Conservation (phyloP, 2,888 invertebrate genomes). For the Chaetoderma sp. region DNA sequence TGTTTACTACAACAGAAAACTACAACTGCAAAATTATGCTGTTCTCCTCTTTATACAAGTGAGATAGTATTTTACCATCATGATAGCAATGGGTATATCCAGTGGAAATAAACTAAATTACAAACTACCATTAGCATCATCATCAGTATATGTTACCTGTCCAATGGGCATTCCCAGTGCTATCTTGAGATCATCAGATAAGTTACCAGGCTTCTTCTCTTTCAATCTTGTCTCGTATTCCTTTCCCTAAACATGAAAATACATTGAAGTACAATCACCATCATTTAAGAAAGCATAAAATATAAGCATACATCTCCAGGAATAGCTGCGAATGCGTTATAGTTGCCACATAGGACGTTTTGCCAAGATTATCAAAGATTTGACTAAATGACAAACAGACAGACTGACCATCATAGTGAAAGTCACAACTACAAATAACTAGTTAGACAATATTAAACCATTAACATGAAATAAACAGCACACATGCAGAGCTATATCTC, state of each 20-base stretch:
- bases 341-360: too few relatives aligned
- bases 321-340: not conserved
- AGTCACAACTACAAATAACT: too few relatives aligned
- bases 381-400: too few relatives aligned
- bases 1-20: too few relatives aligned
- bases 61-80: not conserved
- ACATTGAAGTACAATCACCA: not conserved
- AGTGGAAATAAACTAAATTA: too few relatives aligned
- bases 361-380: too few relatives aligned
- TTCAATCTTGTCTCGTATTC: constrained; percentile 97
- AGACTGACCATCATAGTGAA: too few relatives aligned
- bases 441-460: too few relatives aligned
- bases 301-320: not conserved
- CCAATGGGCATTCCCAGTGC: constrained; percentile 99
- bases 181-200: constrained; percentile 94
- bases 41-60: not conserved
- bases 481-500: too few relatives aligned
- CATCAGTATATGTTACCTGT: constrained; percentile 76
- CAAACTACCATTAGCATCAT: too few relatives aligned
- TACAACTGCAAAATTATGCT: not conserved
- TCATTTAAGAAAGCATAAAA: too few relatives aligned
- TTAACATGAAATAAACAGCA: too few relatives aligned
- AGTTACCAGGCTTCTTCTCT: constrained; percentile 98
- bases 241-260: constrained; percentile 78
- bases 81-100: not conserved